A percentile compares a stretch with the other conserved stretches of the same genome.
phyloP scores from a whole-genome alignment of 2,888 invertebrate species.

The Philhelius pedissequus region DNA sequence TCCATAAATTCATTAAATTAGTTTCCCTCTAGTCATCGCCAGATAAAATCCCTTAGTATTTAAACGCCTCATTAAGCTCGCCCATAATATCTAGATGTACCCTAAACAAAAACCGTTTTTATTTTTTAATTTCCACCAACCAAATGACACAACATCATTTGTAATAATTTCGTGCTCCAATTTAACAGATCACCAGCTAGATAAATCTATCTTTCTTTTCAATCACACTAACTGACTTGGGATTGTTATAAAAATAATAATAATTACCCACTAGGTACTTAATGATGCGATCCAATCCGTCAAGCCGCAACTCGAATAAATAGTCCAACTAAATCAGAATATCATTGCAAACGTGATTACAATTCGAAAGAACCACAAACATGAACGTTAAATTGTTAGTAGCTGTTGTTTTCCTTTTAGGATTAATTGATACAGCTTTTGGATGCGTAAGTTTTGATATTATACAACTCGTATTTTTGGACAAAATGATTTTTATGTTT shows the following conservation, averaged over 20 bases:
- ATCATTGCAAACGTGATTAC: neutral
- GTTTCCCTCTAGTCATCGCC: neutral
- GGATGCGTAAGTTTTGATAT: conserved; percentile 59
- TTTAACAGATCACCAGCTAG: conserved; percentile 27
- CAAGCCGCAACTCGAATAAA: conserved; percentile 43
- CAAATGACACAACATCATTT: neutral
- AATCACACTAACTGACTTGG: conserved; percentile 26
- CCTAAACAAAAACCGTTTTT: neutral
- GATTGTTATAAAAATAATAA: neutral
- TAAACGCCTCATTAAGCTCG: conserved; percentile 4
- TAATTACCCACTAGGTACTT: conserved; percentile 12
- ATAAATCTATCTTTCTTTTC: conserved; percentile 21
- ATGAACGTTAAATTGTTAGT: conserved; percentile 36
- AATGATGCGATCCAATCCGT: conserved; percentile 36
- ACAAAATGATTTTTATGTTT: neutral
- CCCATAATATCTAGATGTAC: neutral
- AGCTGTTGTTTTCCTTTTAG: neutral
- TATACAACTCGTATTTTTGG: too few relatives aligned
- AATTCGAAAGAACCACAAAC: conserved; percentile 4
- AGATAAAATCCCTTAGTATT: conserved; percentile 1
- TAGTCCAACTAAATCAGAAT: conserved; percentile 10
- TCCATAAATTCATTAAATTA: neutral
- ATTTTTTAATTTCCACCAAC: neutral
- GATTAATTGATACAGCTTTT: conserved; percentile 33
- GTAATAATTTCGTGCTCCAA: conserved; percentile 34